Conservation (phyloP, 53 echinoderm and acorn worm genomes). For the Patiria pectinifera region DNA sequence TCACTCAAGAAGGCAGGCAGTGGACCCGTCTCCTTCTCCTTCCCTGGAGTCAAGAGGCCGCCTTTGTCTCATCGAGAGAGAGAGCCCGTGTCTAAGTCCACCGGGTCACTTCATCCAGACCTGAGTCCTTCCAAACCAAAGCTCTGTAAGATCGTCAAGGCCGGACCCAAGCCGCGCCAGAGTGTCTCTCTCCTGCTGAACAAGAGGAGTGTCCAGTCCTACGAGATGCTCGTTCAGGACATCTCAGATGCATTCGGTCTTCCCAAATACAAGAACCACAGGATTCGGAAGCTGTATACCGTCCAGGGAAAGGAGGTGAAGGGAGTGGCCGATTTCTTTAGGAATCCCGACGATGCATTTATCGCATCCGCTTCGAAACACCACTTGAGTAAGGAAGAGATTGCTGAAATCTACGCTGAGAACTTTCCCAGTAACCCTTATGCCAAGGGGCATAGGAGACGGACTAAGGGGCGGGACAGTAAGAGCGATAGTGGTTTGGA, state of each 20-base stretch:
- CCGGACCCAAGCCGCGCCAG: constrained; percentile 79
- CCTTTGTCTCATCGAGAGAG: constrained; percentile 20
- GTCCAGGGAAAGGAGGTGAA: constrained; percentile 87
- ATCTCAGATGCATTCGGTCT: constrained; percentile 94
- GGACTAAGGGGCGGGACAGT: constrained; percentile 57
- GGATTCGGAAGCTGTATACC: constrained; percentile 85
- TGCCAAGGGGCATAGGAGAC: constrained; percentile 48
- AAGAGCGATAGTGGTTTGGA: constrained; percentile 78
- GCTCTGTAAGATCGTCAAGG: constrained; percentile 88
- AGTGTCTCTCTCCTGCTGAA: constrained; percentile 89
- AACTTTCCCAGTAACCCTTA: constrained; percentile 73
- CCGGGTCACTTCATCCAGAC: constrained; percentile 69
- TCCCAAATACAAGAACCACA: constrained; percentile 85
- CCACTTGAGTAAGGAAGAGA: constrained; percentile 70
- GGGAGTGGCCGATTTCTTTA: constrained; percentile 87
- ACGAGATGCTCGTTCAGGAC: constrained; percentile 86
- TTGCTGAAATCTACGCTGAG: constrained; percentile 82
- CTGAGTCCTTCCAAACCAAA: constrained; percentile 77
- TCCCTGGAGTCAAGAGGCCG: constrained; percentile 57
- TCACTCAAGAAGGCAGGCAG: constrained; percentile 57
- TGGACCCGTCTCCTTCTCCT: constrained; percentile 81
- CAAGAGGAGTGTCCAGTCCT: constrained; percentile 89
- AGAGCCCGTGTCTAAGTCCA: constrained; percentile 63
- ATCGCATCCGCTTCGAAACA: constrained; percentile 80
- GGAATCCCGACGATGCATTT: constrained; percentile 83